Evolutionary conservation across 2,888 invertebrate species (phyloP).

Genomic region (Cabera pusaria): DNA sequence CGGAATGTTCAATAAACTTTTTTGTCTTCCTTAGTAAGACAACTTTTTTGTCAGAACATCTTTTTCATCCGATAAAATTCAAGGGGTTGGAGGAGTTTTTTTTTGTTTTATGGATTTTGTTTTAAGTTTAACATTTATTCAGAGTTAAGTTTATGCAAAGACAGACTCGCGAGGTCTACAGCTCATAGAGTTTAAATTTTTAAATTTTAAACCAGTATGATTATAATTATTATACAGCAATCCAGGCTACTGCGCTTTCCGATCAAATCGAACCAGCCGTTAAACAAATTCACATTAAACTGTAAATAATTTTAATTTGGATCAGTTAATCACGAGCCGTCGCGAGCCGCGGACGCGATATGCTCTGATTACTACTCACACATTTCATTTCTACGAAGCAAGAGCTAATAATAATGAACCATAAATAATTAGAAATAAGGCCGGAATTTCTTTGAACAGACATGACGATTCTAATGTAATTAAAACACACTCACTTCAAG

Average conservation of each 20-base stretch:
- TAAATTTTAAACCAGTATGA: no score
- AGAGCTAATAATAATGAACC: conserved; percentile 51
- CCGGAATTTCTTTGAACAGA: conserved; percentile 46
- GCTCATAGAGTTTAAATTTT: no score
- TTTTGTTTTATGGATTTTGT: no score
- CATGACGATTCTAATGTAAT: conserved; percentile 54
- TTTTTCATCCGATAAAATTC: no score
- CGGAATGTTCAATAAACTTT: no score
- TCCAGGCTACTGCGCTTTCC: conserved; percentile 11
- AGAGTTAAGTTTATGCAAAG: no score
- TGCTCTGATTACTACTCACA: conserved; percentile 68
- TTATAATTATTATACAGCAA: no score
- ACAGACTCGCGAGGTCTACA: no score
- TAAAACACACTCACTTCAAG: conserved; percentile 61
- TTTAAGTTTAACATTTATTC: no score
- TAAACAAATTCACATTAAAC: conserved; percentile 47
- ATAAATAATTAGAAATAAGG: conserved; percentile 57
- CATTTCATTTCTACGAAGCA: conserved; percentile 74
- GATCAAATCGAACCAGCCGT: conserved; percentile 30
- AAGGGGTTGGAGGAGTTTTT: no score
- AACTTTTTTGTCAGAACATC: no score
- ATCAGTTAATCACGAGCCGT: conserved; percentile 67
- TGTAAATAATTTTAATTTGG: conserved; percentile 71
- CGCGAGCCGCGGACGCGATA: conserved; percentile 61
- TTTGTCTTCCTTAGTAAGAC: no score